Percentiles rank a stretch among this genome's conserved stretches.
Conservation (phyloP, 2,113 vertebrate species). For the human (Homo sapiens) region DNA sequence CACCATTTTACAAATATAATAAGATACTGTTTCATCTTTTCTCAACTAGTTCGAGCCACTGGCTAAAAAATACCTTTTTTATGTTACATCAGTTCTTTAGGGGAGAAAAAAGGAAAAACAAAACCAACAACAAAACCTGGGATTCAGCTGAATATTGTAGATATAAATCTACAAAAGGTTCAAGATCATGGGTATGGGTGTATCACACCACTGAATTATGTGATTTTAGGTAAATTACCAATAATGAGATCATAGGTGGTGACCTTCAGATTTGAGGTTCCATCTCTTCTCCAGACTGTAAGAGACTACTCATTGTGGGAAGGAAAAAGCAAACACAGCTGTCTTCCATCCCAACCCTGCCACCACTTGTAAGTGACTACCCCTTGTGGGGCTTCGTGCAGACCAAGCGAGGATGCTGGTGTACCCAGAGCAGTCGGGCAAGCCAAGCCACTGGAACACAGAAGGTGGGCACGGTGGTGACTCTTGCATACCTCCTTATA, state of each 20-base stretch:
- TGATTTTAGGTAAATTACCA: neutral
- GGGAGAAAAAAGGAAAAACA: neutral
- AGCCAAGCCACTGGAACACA: neutral
- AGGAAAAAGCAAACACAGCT: neutral
- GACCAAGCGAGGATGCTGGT: neutral
- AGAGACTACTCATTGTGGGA: neutral
- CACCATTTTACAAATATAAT: neutral
- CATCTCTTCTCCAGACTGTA: neutral
- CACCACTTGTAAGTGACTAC: neutral
- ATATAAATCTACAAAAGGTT: neutral
- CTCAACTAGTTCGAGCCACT: neutral
- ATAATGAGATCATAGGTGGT: neutral
- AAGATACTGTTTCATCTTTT: neutral
- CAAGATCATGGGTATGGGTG: neutral
- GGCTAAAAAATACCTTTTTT: neutral
- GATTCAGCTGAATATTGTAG: too few species aligned
- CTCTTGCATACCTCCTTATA: fast-evolving
- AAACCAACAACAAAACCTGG: neutral
- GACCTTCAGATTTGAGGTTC: neutral
- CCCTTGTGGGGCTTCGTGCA: neutral
- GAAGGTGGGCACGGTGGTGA: neutral
- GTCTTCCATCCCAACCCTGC: neutral
- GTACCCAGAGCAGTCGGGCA: too few species aligned
- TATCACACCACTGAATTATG: neutral
- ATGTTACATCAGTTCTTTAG: neutral